These are phyloP conservation scores for Drosophila kurseongensis DNA, from an alignment of 1,140 invertebrate genomes.

Conservation along the genomic window DNA sequence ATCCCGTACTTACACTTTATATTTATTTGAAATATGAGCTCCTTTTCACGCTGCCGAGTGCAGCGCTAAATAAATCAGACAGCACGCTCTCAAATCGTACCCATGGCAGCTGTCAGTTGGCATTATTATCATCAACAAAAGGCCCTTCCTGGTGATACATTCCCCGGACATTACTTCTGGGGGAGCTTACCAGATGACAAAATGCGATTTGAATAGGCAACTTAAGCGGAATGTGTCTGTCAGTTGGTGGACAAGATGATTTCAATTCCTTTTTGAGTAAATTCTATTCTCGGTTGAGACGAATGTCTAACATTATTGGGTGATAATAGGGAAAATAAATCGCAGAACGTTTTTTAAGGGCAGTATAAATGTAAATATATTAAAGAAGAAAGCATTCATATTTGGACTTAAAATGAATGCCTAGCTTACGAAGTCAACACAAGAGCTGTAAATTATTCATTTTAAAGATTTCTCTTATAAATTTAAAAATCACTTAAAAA, in stretches of 20 bases:
- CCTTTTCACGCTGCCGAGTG: slow-evolving; percentile 32
- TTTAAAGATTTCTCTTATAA: too few species aligned
- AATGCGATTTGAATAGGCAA: slow-evolving; percentile 33
- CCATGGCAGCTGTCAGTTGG: slow-evolving; percentile 50
- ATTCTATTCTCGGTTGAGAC: background rate
- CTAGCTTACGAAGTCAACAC: too few species aligned
- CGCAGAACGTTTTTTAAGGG: too few species aligned
- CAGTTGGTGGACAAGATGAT: slow-evolving; percentile 6
- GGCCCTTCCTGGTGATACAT: slow-evolving; percentile 18
- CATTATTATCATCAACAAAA: slow-evolving; percentile 30
- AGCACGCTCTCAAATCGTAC: slow-evolving; percentile 27
- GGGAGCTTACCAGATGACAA: slow-evolving; percentile 5
- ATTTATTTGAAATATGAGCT: slow-evolving; percentile 73
- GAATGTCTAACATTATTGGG: slow-evolving; percentile 15
- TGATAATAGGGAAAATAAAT: background rate
- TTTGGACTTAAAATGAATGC: too few species aligned
- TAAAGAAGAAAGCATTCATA: too few species aligned
- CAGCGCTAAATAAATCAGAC: slow-evolving; percentile 48
- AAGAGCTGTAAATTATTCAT: too few species aligned
- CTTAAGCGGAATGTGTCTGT: slow-evolving; percentile 5
- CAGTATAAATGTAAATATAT: too few species aligned
- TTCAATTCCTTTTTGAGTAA: slow-evolving; percentile 19
- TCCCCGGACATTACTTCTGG: slow-evolving; percentile 14
- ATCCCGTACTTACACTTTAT: slow-evolving; percentile 52
- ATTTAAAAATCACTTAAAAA: too few species aligned